Evolutionary conservation across 2,797 vertebrate species (phyloP).

Genomic region (Amblyopsis hoosieri): DNA sequence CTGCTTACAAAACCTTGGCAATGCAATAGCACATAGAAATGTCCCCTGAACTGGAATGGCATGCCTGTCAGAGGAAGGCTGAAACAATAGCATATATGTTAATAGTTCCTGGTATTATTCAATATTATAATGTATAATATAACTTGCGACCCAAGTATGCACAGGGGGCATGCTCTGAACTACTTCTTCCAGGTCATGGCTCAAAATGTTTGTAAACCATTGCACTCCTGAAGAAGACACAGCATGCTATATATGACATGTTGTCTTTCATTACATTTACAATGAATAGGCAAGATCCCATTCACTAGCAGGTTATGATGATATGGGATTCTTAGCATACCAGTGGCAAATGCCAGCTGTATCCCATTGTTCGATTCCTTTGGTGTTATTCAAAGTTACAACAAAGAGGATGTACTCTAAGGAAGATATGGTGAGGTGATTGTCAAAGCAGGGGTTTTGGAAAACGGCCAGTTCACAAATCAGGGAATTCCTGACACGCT

Average conservation of each 20-base stretch:
- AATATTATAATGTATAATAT: background rate
- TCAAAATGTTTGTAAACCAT: too few relatives aligned
- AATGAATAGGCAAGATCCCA: background rate
- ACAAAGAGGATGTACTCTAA: background rate
- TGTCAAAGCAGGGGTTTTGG: background rate
- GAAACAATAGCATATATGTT: slow-evolving; percentile 35
- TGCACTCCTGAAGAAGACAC: too few relatives aligned
- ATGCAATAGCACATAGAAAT: slow-evolving; percentile 53
- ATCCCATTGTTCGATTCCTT: slow-evolving; percentile 2
- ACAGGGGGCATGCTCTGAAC: too few relatives aligned
- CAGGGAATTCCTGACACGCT: background rate
- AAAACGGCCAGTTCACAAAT: background rate
- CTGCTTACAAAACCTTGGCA: slow-evolving; percentile 58
- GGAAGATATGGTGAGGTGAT: background rate
- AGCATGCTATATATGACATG: too few relatives aligned
- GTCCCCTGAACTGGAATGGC: slow-evolving; percentile 16
- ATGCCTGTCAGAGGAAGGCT: slow-evolving; percentile 11
- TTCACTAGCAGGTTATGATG: background rate
- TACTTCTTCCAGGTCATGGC: too few relatives aligned
- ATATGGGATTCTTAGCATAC: background rate
- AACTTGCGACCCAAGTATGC: too few relatives aligned
- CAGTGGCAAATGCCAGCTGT: background rate
- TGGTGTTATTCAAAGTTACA: background rate
- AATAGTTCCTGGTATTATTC: slow-evolving; percentile 10
- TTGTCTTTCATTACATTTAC: background rate